Percentiles rank a stretch among this genome's conserved stretches.
Conservation (phyloP, 1,140 invertebrate species). For the Pseudomyrmex flavicornis region DNA sequence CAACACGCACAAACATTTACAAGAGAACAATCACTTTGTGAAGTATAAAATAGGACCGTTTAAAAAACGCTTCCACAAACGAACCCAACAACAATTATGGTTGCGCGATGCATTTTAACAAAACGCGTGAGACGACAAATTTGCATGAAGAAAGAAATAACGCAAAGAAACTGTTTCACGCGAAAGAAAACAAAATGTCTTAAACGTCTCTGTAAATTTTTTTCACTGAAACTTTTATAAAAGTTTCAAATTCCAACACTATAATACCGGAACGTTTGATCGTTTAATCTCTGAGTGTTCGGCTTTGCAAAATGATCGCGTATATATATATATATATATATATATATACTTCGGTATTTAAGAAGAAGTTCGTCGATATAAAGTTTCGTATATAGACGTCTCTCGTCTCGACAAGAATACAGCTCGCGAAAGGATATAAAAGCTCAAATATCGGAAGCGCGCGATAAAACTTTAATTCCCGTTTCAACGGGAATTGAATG, state of each 20-base stretch:
- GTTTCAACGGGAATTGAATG: slow-evolving; percentile 27
- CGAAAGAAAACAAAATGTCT: not conserved
- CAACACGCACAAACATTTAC: slow-evolving; percentile 44
- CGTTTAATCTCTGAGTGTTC: slow-evolving; percentile 6
- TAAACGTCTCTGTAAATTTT: not conserved
- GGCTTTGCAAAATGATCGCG: slow-evolving; percentile 25
- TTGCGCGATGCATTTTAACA: not conserved
- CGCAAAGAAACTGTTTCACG: too few relatives aligned
- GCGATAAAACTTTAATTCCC: not conserved
- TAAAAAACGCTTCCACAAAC: slow-evolving; percentile 25
- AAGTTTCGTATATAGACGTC: slow-evolving; percentile 11
- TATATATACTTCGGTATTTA: not conserved
- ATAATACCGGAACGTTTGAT: not conserved
- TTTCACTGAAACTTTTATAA: slow-evolving; percentile 14
- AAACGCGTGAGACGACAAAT: not conserved
- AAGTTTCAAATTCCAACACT: not conserved
- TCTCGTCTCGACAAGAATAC: not conserved
- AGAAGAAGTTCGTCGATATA: slow-evolving; percentile 18
- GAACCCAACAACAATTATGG: not conserved
- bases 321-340: not conserved
- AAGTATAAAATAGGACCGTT: slow-evolving; percentile 37
- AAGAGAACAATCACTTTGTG: slow-evolving; percentile 27
- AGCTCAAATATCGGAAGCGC: not conserved
- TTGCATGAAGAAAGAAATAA: not conserved
- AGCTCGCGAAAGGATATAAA: not conserved